A percentile compares a stretch with the other conserved stretches of the same genome.
phyloP scores from a whole-genome alignment of 2,888 invertebrate genomes.

The Melinaea marsaeus region DNA sequence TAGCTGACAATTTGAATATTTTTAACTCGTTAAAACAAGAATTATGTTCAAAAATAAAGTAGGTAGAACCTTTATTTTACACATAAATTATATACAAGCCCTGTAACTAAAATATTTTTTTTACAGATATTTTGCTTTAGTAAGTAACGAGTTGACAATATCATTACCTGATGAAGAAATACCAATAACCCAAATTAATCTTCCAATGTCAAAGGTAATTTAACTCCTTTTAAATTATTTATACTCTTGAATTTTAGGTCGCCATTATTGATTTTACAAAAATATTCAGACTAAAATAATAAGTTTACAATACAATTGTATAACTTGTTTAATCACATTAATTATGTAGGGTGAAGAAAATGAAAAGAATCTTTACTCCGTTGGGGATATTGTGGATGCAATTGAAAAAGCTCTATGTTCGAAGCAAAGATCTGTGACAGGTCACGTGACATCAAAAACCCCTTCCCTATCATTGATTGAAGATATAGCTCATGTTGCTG shows the following conservation, averaged over 20 bases:
- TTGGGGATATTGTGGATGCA: too few relatives aligned
- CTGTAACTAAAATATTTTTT: not conserved
- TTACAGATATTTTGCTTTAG: slow-evolving; percentile 23
- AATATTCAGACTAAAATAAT: not conserved
- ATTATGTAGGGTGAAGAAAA: too few relatives aligned
- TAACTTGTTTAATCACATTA: too few relatives aligned
- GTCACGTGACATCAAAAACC: slow-evolving; percentile 12
- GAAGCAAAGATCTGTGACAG: not conserved
- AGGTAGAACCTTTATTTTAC: not conserved
- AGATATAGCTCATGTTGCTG: slow-evolving; percentile 1
- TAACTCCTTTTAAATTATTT: too few relatives aligned
- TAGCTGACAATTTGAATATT: slow-evolving; percentile 12
- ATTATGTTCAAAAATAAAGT: slow-evolving; percentile 16
- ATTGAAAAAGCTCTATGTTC: not conserved
- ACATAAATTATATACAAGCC: slow-evolving; percentile 6
- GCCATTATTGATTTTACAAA: not conserved
- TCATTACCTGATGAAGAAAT: too few relatives aligned
- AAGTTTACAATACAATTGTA: too few relatives aligned
- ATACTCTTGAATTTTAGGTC: too few relatives aligned
- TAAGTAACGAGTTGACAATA: not conserved
- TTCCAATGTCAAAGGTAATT: too few relatives aligned
- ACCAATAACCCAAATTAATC: too few relatives aligned
- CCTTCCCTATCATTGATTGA: slow-evolving; percentile 35
- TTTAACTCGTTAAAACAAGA: slow-evolving; percentile 8
- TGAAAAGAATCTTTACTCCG: too few relatives aligned